These are phyloP conservation scores for Microcebus ravelobensis DNA, from an alignment of 2,113 vertebrate species.

Conservation along the genomic window DNA sequence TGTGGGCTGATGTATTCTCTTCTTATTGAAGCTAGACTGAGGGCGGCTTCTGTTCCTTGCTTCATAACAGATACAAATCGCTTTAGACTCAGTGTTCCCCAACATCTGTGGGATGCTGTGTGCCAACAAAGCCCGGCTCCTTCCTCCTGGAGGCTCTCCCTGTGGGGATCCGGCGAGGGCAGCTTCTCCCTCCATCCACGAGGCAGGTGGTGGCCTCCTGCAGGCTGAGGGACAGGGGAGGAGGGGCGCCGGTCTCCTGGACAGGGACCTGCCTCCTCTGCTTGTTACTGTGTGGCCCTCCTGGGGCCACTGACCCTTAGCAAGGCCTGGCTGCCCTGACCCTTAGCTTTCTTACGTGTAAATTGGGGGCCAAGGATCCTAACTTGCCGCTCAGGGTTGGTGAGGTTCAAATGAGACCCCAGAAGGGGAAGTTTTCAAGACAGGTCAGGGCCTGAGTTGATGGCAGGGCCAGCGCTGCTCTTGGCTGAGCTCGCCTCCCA, in stretches of 20 bases:
- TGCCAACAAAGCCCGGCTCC: not conserved
- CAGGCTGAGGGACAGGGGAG: not conserved
- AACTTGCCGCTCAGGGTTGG: not conserved
- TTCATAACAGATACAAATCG: not conserved
- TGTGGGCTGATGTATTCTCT: not conserved
- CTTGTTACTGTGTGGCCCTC: not conserved
- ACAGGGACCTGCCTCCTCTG: not conserved
- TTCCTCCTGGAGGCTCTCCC: not conserved
- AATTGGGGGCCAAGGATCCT: not conserved
- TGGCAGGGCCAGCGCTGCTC: not conserved
- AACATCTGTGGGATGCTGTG: not conserved
- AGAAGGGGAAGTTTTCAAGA: not conserved
- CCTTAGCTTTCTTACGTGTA: not conserved
- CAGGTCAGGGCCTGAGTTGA: no score
- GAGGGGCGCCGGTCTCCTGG: not conserved
- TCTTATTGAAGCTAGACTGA: not conserved
- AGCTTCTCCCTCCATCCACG: not conserved
- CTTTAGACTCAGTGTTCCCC: not conserved
- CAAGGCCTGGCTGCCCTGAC: not conserved
- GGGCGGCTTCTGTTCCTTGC: not conserved
- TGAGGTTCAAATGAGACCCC: not conserved
- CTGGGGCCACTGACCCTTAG: no score
- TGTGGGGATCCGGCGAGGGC: not conserved
- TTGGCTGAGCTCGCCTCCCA: rapidly evolving
- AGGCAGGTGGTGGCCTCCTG: not conserved